These are phyloP conservation scores for Catamblyrhynchus diadema DNA, from an alignment of 2,797 vertebrate species.

Conservation along the genomic window DNA sequence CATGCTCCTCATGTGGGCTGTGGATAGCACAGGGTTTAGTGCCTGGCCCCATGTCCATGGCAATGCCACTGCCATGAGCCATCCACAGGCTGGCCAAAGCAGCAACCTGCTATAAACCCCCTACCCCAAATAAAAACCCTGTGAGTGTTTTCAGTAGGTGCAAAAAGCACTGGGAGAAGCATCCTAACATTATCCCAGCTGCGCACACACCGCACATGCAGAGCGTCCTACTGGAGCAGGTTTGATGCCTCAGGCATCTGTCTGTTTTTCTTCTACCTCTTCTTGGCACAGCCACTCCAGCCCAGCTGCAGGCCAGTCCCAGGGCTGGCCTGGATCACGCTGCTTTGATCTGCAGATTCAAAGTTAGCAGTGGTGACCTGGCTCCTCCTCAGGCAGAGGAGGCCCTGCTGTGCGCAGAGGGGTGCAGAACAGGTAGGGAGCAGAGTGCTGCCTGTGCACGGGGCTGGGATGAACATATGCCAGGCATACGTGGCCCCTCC, in stretches of 20 bases:
- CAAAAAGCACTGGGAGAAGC: background rate
- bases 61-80: background rate
- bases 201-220: background rate
- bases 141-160: background rate
- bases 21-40: no score
- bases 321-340: background rate
- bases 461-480: conserved; percentile 19
- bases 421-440: conserved; percentile 53
- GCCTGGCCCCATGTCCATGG: rapidly evolving
- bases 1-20: background rate
- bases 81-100: background rate
- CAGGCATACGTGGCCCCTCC: background rate
- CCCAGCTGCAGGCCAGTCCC: conserved; percentile 65
- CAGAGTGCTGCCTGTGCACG: background rate
- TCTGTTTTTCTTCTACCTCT: conserved; percentile 48
- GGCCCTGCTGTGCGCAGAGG: conserved; percentile 40
- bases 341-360: conserved; percentile 66
- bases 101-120: no score
- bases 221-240: background rate
- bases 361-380: conserved; percentile 39
- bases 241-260: conserved; percentile 30
- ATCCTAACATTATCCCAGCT: background rate
- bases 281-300: conserved; percentile 25
- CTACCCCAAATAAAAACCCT: background rate
- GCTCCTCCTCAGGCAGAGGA: background rate